Conservation (phyloP, 1,140 invertebrate species). For the Doryteuthis pealeii region DNA sequence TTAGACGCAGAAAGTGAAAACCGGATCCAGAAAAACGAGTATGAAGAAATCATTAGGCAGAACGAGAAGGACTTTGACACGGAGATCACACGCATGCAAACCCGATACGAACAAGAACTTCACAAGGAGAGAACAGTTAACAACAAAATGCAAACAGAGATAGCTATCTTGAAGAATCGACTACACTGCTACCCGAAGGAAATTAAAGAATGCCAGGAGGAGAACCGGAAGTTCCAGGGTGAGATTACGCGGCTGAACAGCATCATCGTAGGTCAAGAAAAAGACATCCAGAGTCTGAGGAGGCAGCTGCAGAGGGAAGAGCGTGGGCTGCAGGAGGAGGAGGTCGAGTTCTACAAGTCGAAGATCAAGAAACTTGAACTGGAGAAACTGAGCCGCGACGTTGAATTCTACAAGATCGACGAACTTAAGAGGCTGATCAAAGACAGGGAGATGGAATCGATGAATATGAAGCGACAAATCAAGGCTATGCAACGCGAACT, state of each 20-base stretch:
- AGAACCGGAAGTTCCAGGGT: not conserved
- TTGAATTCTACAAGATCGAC: not conserved
- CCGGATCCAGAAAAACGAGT: not conserved
- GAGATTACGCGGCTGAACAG: not conserved
- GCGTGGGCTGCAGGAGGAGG: not conserved
- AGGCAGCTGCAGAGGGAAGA: not conserved
- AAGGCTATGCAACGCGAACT: not conserved
- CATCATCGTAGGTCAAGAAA: not conserved
- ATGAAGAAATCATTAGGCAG: not conserved
- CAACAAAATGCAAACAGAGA: not conserved
- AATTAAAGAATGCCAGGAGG: not conserved
- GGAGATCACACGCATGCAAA: not conserved
- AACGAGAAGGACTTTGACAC: not conserved
- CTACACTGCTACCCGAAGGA: not conserved
- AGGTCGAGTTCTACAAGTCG: not conserved
- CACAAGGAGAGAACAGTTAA: not conserved
- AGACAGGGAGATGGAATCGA: not conserved
- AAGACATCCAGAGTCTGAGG: not conserved
- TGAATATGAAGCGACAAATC: not conserved
- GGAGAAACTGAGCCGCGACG: not conserved
- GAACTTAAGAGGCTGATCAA: not conserved
- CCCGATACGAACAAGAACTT: not conserved
- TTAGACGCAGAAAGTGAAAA: not conserved
- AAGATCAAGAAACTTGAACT: not conserved
- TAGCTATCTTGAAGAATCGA: not conserved